Evolutionary conservation across 2,113 vertebrate species (phyloP).

Genomic region (Scomber colias): DNA sequence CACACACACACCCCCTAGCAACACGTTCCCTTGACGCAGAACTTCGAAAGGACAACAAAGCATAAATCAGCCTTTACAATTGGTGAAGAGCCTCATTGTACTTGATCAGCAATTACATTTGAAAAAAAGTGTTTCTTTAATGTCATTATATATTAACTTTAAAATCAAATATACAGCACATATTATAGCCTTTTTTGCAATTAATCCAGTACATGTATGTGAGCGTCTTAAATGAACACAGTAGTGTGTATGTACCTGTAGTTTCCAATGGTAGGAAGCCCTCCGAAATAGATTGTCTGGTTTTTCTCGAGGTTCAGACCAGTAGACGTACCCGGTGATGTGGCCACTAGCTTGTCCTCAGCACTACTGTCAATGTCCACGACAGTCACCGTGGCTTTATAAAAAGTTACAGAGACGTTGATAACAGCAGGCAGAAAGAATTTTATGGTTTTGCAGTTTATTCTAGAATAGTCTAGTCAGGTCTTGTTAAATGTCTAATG

Average conservation of each 20-base stretch:
- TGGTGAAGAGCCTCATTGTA: neutral
- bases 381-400: constrained; percentile 89
- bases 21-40: too few species aligned
- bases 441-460: too few species aligned
- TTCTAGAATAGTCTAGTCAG: too few species aligned
- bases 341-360: constrained; percentile 87
- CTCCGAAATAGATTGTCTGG: constrained; percentile 97
- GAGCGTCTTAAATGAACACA: neutral
- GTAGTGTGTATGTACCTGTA: constrained; percentile 87
- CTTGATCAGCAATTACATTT: neutral
- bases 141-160: neutral
- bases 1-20: too few species aligned
- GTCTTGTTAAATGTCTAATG: too few species aligned
- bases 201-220: neutral
- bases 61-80: neutral
- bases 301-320: constrained; percentile 94
- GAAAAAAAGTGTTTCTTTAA: neutral
- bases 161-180: neutral
- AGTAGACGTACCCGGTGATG: constrained; percentile 90
- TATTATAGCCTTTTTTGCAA: neutral
- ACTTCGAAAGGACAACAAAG: too few species aligned
- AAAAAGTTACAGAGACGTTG: neutral
- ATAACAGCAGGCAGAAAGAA: neutral
- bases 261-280: constrained; percentile 91
- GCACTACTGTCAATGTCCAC: constrained; percentile 90